Evolutionary conservation across 2,888 invertebrate genomes (phyloP), one percentile per base, ranked within the genome.

Genomic region (Physocephala rufipes): DNA sequence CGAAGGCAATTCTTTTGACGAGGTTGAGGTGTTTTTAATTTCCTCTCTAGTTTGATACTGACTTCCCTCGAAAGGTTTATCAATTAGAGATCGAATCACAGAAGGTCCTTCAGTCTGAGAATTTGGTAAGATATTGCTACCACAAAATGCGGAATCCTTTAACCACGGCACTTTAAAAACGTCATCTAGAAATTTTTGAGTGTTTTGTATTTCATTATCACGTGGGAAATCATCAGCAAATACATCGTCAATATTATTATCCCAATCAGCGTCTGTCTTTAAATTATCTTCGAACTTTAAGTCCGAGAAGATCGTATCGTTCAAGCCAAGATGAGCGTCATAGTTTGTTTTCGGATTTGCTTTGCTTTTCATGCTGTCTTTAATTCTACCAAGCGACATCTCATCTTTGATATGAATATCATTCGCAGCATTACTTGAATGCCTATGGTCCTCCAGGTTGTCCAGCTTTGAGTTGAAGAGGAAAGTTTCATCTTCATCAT

Each of bases 121-220:
- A 36, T 36, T 36, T 9, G 36, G 15, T 53, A 0, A 36, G 36
- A 16, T 24, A 43, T 12, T 51, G 55, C 1, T 16, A 15, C 21
- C 0, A 9, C 4, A 36, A 36, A 36, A 9, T 7, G 36, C 9
- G 36, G 30, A 21, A 15, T 28, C 49, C 21, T 19, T 76, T 0
- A 72, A 66, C 4, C 77, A 76, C 7, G 83, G 82, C 1, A 80
- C 59, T 47, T 81, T 82, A 55, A 81, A 81, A 2, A 79, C 77
- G 16, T 85, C 76, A 65, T 84, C 84, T n/a, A 85, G 68, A 70
- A 85, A 85, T n/a, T 80, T 77, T 75, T 85, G 85, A 0, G 86
- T 84, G 58, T 81, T 82, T 76, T 85, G 86, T 13, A 76, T 59
- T 5, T 72, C 66, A 15, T 73, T 72, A 24, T 76, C 77, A n/a